A percentile compares a stretch with the other conserved stretches of the same genome.
These are phyloP conservation scores for Sarcophaga carnaria DNA, from an alignment of 2,888 invertebrate species.

Conservation along the genomic window DNA sequence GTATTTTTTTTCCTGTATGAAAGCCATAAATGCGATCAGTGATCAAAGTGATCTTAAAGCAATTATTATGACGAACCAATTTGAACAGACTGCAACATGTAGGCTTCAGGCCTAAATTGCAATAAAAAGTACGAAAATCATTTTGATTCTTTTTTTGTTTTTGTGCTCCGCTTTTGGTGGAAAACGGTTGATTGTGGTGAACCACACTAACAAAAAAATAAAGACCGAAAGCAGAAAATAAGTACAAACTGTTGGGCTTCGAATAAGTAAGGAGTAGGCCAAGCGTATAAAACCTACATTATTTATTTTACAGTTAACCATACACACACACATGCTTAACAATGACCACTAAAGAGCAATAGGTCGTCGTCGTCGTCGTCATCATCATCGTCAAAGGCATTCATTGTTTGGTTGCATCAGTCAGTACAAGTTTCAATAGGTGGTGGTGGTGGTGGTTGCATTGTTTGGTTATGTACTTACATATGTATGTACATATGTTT, in stretches of 20 bases:
- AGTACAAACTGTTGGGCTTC: background rate
- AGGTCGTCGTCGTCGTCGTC: slow-evolving; percentile 29
- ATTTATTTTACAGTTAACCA: slow-evolving; percentile 20
- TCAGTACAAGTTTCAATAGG: background rate
- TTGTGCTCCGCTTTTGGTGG: slow-evolving; percentile 24
- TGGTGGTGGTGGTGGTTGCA: background rate
- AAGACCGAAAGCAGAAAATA: background rate
- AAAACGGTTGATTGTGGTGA: slow-evolving; percentile 36
- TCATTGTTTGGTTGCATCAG: slow-evolving; percentile 1
- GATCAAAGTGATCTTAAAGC: slow-evolving; percentile 47
- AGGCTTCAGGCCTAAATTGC: slow-evolving; percentile 36
- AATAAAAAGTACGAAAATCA: slow-evolving; percentile 23
- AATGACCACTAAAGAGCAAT: slow-evolving; percentile 48
- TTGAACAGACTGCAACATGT: slow-evolving; percentile 31
- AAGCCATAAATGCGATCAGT: slow-evolving; percentile 41
- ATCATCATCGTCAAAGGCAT: background rate
- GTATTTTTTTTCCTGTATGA: background rate
- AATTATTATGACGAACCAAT: slow-evolving; percentile 66
- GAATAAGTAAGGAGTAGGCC: slow-evolving; percentile 13
- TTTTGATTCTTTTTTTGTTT: background rate
- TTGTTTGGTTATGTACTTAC: no score
- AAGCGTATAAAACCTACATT: slow-evolving; percentile 8
- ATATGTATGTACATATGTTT: no score
- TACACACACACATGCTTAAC: background rate
- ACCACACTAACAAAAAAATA: background rate